Percentiles rank a stretch among this genome's conserved stretches.
Conservation (phyloP, 1,140 invertebrate species). For the Tyrophagus putrescentiae region DNA sequence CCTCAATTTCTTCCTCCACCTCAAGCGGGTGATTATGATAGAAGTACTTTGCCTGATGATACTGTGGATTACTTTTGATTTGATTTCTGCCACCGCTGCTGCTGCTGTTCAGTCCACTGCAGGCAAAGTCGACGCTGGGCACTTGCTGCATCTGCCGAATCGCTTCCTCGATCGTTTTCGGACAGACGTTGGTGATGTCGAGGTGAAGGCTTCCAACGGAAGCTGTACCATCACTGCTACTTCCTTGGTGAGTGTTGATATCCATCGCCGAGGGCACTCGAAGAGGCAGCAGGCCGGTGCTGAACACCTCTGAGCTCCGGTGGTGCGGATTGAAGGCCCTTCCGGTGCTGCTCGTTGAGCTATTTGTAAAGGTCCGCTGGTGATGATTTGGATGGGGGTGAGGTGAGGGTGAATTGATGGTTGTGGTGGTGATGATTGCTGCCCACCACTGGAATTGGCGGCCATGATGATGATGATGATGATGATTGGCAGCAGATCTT, state of each 20-base stretch:
- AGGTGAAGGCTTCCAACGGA: neutral
- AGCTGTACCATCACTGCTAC: neutral
- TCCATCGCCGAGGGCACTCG: neutral
- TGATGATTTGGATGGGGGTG: no score
- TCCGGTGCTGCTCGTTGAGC: no score
- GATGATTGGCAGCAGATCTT: neutral
- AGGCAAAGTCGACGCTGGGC: neutral
- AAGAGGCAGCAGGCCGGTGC: no score
- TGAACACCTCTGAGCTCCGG: conserved; percentile 6
- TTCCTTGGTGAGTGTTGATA: neutral
- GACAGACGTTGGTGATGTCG: neutral
- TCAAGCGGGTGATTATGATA: neutral
- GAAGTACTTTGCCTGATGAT: neutral
- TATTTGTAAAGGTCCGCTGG: no score
- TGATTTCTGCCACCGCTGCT: neutral
- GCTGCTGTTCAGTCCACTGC: neutral
- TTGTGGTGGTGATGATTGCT: no score
- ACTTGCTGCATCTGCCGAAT: neutral
- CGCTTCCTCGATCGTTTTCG: neutral
- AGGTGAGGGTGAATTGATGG: no score
- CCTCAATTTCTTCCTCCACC: neutral
- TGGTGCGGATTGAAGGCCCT: no score
- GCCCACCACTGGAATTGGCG: no score
- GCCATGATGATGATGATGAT: no score
- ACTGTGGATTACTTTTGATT: neutral